phyloP scores from a whole-genome alignment of 2,888 invertebrate species.

The Caenorhabditis sp. region DNA sequence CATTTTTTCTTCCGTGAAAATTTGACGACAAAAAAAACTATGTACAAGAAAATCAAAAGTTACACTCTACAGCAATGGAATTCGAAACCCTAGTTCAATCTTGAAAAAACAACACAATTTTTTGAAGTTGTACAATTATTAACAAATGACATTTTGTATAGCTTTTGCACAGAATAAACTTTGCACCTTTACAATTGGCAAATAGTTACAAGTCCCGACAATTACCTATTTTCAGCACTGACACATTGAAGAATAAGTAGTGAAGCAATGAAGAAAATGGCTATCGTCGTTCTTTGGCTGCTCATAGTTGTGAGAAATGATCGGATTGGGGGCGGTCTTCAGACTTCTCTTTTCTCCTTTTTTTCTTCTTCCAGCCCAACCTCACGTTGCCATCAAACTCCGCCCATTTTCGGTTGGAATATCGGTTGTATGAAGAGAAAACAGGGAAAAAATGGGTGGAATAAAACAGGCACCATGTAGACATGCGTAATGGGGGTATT shows the following conservation, averaged over 20 bases:
- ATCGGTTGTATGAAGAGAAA: background rate
- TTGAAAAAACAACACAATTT: too few relatives aligned
- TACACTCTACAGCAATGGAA: too few relatives aligned
- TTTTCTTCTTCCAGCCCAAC: background rate
- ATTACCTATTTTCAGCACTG: constrained; percentile 35
- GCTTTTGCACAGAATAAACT: too few relatives aligned
- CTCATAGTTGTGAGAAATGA: constrained; percentile 49
- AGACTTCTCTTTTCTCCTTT: background rate
- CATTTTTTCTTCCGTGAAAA: too few relatives aligned
- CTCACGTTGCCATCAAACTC: background rate
- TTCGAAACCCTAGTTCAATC: too few relatives aligned
- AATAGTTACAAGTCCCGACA: background rate
- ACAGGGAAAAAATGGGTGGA: background rate
- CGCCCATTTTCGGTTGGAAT: background rate
- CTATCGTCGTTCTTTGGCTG: constrained; percentile 42
- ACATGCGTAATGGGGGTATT: background rate
- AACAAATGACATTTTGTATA: too few relatives aligned
- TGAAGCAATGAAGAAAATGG: constrained; percentile 43
- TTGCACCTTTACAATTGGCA: too few relatives aligned
- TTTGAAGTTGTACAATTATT: too few relatives aligned
- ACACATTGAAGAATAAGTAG: constrained; percentile 42
- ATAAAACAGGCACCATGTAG: background rate
- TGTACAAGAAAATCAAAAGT: too few relatives aligned
- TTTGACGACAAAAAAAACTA: too few relatives aligned
- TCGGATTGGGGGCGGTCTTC: constrained; percentile 16